These are phyloP conservation scores for Agrochola lota DNA, from an alignment of 2,888 invertebrate species.

Conservation along the genomic window DNA sequence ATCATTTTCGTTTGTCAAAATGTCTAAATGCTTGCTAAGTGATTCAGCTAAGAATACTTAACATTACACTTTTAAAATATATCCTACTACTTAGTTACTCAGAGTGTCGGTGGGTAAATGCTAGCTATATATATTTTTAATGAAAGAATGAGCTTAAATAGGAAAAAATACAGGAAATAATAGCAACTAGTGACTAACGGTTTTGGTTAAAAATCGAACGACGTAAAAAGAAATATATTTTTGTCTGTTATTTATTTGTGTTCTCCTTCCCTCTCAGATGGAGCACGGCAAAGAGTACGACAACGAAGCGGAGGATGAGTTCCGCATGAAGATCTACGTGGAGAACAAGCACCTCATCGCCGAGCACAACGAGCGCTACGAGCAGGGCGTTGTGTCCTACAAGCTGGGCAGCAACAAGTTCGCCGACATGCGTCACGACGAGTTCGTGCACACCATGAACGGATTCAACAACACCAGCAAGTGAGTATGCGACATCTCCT, in stretches of 20 bases:
- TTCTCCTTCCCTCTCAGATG: conserved; percentile 76
- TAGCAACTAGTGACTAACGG: neutral
- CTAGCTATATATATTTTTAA: too few species aligned
- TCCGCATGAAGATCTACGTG: conserved; percentile 96
- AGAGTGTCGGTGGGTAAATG: neutral
- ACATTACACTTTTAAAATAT: neutral
- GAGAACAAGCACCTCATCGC: conserved; percentile 96
- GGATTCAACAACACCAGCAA: conserved; percentile 85
- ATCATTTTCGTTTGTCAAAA: neutral
- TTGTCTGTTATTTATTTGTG: too few species aligned
- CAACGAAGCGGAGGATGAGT: conserved; percentile 94
- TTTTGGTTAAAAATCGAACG: neutral
- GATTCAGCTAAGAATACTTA: neutral
- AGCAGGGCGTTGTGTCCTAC: conserved; percentile 92
- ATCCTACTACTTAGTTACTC: too few species aligned
- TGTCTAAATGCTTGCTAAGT: neutral
- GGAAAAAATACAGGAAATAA: neutral
- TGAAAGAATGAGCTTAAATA: neutral
- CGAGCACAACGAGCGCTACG: conserved; percentile 94
- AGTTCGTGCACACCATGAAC: conserved; percentile 92
- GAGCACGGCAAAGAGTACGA: conserved; percentile 93
- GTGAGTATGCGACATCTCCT: conserved; percentile 74
- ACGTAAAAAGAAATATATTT: neutral
- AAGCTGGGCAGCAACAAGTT: conserved; percentile 95
- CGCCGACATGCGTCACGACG: conserved; percentile 96